Percentiles rank a stretch among this genome's conserved stretches.
These are phyloP conservation scores for Urocyon cinereoargenteus DNA, from an alignment of 2,797 vertebrate species.

Conservation along the genomic window DNA sequence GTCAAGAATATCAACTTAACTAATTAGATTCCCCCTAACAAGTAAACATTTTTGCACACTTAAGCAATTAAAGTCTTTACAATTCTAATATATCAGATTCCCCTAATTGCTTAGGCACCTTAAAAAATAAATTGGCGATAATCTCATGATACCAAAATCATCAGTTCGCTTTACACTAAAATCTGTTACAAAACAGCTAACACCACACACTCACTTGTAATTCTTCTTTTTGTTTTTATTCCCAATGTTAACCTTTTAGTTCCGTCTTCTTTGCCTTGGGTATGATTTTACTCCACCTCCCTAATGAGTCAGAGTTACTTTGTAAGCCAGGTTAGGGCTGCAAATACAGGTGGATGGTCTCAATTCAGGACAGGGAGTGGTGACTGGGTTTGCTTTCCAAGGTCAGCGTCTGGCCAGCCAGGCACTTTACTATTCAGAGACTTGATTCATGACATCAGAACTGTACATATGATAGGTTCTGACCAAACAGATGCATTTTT, in stretches of 20 bases:
- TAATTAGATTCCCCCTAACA: constrained; percentile 54
- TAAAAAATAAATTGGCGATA: constrained; percentile 45
- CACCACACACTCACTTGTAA: background rate
- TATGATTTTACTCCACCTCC: background rate
- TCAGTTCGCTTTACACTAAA: background rate
- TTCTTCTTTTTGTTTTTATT: constrained; percentile 4
- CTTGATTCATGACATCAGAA: background rate
- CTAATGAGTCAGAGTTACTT: background rate
- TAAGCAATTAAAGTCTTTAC: constrained; percentile 61
- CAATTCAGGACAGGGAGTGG: background rate
- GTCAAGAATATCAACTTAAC: background rate
- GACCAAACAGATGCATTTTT: background rate
- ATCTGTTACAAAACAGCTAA: background rate
- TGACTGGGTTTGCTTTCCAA: background rate
- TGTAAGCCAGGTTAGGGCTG: background rate
- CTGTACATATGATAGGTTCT: background rate
- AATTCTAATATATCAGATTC: constrained; percentile 24
- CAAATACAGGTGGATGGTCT: background rate
- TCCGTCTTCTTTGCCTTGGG: background rate
- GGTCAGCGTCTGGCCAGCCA: background rate
- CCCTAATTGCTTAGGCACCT: constrained; percentile 44
- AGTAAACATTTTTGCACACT: constrained; percentile 47
- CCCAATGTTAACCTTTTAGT: background rate
- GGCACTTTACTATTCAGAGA: background rate
- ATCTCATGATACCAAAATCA: background rate